Percentiles rank a stretch among this genome's conserved stretches.
These are phyloP conservation scores for Agrochola circellaris DNA, from an alignment of 2,888 invertebrate genomes.

Conservation along the genomic window DNA sequence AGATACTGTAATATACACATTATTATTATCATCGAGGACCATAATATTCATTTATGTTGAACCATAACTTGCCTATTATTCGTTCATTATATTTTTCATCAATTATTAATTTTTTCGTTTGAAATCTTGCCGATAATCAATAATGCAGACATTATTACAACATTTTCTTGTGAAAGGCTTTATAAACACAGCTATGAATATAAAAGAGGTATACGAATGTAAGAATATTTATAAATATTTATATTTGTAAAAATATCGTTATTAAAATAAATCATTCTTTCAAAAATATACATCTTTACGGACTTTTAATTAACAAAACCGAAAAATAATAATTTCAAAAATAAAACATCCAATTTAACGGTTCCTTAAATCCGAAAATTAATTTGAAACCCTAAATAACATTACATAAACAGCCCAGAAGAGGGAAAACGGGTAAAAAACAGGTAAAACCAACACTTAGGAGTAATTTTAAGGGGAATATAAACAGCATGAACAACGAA, in stretches of 20 bases:
- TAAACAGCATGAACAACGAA: conserved; percentile 28
- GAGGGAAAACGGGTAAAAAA: conserved; percentile 24
- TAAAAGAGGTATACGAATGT: not conserved
- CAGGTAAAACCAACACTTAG: conserved; percentile 33
- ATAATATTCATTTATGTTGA: not conserved
- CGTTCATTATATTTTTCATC: not conserved
- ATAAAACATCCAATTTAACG: conserved; percentile 25
- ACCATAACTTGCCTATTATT: not conserved
- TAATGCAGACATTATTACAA: not conserved
- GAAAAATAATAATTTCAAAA: not conserved
- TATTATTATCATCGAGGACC: not conserved
- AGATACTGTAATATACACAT: too few relatives aligned
- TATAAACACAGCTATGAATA: not conserved
- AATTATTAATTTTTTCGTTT: not conserved
- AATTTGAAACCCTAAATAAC: conserved; percentile 35
- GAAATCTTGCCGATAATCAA: too few relatives aligned
- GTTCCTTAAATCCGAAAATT: conserved; percentile 34
- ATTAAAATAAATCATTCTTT: too few relatives aligned
- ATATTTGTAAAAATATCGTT: not conserved
- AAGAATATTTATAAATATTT: too few relatives aligned
- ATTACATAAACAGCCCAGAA: conserved; percentile 3
- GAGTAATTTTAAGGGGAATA: conserved; percentile 30
- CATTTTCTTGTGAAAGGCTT: not conserved
- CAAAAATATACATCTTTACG: not conserved
- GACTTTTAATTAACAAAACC: not conserved